Evolutionary conservation across 2,113 vertebrate genomes (phyloP), one percentile per base, ranked within the genome.

Genomic region (Thamnophis sirtalis): DNA sequence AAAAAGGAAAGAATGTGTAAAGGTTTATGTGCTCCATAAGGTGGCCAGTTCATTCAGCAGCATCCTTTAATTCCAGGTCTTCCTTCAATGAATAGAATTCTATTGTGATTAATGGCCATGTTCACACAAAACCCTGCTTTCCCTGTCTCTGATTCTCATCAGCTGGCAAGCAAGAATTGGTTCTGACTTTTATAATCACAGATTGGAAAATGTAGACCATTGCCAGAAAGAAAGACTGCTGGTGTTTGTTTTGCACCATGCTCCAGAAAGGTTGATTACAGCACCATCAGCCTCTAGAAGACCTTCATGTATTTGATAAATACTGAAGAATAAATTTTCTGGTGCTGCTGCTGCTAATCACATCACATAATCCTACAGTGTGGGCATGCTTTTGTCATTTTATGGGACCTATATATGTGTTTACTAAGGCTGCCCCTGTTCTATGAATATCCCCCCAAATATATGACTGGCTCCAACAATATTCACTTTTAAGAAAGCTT

Each of bases 81-180:
- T 49, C 60, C 38, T 51, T 84, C 92, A 60, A 22, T 26, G 94
- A 96, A 93, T 8, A 0, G 92, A 63, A 96, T 88, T 80, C 91
- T 93, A 15, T 80, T 92, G 89, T 0, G 86, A n/a, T 19, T 92
- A 86, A 94, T 80, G 9, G 87, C 87, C 88, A 48, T 91, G 38
- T 63, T 95, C 86, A 88, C 33, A 51, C 55, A 92, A 43, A 2
- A 92, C n/a, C 50, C 87, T 51, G 90, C 38, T 8, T 21, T 96
- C 73, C 87, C 38, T 91, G 88, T 73, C 6, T 80, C 28, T 91
- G 51, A 88, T 26, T 90, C 43, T 38, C 48, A 89, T 92, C 68
- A 92, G 92, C 51, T 92, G 49, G 28, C 51, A 63, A 58, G 90
- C 88, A 93, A 91, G n/a, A 15, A 91, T 91, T 89, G 88, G 19